These are phyloP conservation scores for Cyprinus carpio DNA, from an alignment of 2,113 vertebrate species.

Conservation along the genomic window DNA sequence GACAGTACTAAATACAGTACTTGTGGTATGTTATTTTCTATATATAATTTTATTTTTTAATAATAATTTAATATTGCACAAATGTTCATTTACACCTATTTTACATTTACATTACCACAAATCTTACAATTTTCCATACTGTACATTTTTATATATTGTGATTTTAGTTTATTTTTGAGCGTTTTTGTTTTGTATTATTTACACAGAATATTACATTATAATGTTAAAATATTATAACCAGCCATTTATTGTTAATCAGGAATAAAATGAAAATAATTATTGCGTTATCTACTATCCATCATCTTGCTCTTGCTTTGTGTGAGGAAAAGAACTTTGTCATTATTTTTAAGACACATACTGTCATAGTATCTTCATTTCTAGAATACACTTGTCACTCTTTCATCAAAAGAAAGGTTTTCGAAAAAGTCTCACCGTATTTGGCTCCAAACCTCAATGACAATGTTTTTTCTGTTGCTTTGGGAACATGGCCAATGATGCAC, in stretches of 20 bases:
- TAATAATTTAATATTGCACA: too few relatives aligned
- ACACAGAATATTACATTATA: not conserved
- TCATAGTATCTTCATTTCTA: not conserved
- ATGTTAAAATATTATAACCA: not conserved
- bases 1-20: too few relatives aligned
- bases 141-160: not conserved
- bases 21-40: too few relatives aligned
- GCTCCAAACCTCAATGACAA: not conserved
- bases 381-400: not conserved
- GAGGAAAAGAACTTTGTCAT: not conserved
- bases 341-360: not conserved
- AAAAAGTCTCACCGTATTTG: not conserved
- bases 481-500: not conserved
- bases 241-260: not conserved
- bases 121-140: not conserved
- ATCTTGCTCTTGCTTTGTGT: not conserved
- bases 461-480: not conserved
- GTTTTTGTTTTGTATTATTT: not conserved
- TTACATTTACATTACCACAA: too few relatives aligned
- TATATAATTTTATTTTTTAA: too few relatives aligned
- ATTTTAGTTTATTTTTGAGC: not conserved
- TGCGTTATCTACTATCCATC: not conserved
- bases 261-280: not conserved
- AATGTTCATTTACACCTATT: too few relatives aligned
- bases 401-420: not conserved